Base-by-base conservation (phyloP, 2,797 vertebrate genomes). In the Cottoperca gobio region DNA sequence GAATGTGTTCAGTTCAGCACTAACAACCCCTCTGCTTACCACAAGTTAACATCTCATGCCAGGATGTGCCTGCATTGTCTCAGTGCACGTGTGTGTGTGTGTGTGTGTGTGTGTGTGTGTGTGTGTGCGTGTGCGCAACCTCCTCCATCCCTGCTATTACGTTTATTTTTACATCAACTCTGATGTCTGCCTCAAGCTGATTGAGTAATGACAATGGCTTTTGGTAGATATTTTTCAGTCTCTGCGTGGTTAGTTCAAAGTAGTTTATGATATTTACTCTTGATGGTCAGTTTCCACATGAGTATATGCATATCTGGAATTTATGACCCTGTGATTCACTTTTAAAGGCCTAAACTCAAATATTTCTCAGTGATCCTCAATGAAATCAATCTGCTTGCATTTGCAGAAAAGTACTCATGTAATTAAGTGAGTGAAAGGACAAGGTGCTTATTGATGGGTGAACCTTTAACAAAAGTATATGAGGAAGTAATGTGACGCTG, bases 1-100 rank as follows among this genome's bases (percentile, higher is more conserved):
- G 75, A 83, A 83, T 86, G 71, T 16, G 64, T 82, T 55, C 67
- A 49, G 46, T 66, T 78, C 40, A 80, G 42, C 68, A 69, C 69
- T 60, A 84, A 84, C 54, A 77, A 81, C 73, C 63, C 12, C 21
- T 76, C 48, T 66, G 49, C 68, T 78, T 11, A 78, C 88, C 79
- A 64, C n/a, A 71, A 65, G 61, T 57, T 70, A 64, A 85, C 46
- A 37, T 81, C 73, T 86, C 33, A 49, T 73, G 59, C 69, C 46
- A 21, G 48, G 26, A 75, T 78, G 24, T 61, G 46, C n/a, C 58
- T 31, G 50, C 16, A 31, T 83, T 74, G 39, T 70, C 42, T 73
- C 14, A 24, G 7, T 1, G n/a, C 31, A 46, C 10, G 50, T 8
- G 46, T 60, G 19, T 58, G 49, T 42, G 2, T 10, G 12, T 48